A percentile compares a stretch with the other conserved stretches of the same genome.
These are phyloP conservation scores for Laupala kohalensis DNA, from an alignment of 1,140 invertebrate species.

Conservation along the genomic window DNA sequence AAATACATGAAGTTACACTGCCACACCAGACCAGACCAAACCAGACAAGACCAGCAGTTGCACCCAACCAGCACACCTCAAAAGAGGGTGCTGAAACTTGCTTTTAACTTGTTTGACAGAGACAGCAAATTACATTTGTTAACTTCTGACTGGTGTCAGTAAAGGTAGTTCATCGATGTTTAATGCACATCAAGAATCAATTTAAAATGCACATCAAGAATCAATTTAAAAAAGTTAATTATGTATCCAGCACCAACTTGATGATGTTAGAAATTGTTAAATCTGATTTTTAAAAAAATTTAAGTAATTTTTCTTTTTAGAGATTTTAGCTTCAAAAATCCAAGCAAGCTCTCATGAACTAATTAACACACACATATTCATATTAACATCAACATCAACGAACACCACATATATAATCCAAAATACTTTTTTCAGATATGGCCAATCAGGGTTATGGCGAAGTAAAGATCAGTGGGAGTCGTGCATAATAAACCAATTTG, in stretches of 20 bases:
- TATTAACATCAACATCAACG: conserved; percentile 15
- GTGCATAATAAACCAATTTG: background rate
- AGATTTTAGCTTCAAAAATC: no score
- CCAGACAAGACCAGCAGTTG: background rate
- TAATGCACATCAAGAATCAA: background rate
- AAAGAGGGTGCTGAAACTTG: background rate
- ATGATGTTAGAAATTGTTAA: no score
- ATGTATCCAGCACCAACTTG: no score
- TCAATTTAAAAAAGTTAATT: no score
- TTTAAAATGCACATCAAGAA: background rate
- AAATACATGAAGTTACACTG: background rate
- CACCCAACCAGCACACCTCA: background rate
- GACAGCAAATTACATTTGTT: background rate
- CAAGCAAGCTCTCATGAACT: background rate
- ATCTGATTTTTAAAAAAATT: no score
- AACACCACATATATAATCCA: conserved; percentile 16
- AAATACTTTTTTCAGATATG: conserved; percentile 12
- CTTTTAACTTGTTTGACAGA: background rate
- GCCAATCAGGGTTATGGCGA: conserved; percentile 15
- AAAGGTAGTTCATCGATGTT: background rate
- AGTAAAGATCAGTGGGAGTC: background rate
- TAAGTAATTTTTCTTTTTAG: no score
- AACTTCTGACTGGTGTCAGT: background rate
- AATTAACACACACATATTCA: background rate
- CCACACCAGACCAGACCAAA: background rate